phyloP scores from a whole-genome alignment of 2,888 invertebrate genomes.

The Stomorhina lunata region DNA sequence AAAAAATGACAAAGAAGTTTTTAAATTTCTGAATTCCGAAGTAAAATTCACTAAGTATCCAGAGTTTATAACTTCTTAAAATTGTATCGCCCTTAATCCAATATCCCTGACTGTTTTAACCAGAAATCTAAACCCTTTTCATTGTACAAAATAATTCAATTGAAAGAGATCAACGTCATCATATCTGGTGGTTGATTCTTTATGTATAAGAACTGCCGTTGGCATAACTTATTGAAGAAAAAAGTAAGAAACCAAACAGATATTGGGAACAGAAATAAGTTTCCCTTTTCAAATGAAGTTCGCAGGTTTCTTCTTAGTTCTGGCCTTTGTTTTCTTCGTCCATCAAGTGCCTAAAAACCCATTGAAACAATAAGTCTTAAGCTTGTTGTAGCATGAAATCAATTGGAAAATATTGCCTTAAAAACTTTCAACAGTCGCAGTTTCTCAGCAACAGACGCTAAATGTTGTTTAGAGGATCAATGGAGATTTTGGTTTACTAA shows the following conservation, averaged over 20 bases:
- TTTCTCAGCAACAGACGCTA: constrained; percentile 46
- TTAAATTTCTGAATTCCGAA: background rate
- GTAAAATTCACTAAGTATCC: background rate
- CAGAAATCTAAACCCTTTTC: constrained; percentile 42
- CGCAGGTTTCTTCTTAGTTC: constrained; percentile 49
- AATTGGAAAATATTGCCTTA: constrained; percentile 61
- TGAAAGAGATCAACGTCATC: constrained; percentile 72
- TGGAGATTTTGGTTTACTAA: constrained; percentile 15
- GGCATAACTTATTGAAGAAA: constrained; percentile 50
- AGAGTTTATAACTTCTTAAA: too few species aligned
- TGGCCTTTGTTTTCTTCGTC: constrained; percentile 6
- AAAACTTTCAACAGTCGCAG: constrained; percentile 57
- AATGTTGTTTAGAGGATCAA: constrained; percentile 60
- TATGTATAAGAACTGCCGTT: constrained; percentile 38
- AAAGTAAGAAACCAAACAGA: background rate
- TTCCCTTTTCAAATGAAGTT: constrained; percentile 52
- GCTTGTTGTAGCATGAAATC: constrained; percentile 58
- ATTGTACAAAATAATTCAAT: constrained; percentile 70
- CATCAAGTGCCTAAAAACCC: constrained; percentile 38
- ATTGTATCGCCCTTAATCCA: background rate
- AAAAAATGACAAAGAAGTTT: too few species aligned
- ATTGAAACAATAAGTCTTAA: constrained; percentile 62
- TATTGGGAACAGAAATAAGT: background rate
- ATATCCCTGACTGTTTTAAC: background rate
- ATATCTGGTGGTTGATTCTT: constrained; percentile 60